Evolutionary conservation across 2,113 vertebrate genomes (phyloP).

Genomic region (Thalassarche chlororhynchos): DNA sequence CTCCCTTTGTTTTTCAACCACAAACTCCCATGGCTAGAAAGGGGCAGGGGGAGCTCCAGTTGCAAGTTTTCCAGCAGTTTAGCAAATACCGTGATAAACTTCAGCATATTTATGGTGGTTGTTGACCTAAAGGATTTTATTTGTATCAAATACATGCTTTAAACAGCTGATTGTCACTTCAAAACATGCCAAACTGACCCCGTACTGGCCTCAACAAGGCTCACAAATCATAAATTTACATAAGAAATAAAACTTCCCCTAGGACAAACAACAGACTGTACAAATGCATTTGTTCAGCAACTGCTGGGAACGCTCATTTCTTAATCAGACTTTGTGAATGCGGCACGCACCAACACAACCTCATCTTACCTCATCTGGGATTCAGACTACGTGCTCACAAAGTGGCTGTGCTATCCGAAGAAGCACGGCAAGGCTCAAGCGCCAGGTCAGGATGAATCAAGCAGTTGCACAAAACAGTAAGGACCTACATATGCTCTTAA

Average conservation of each 20-base stretch:
- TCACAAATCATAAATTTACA: not conserved
- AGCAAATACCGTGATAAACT: not conserved
- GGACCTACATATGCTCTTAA: accelerated
- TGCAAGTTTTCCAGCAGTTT: not conserved
- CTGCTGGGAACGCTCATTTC: not conserved
- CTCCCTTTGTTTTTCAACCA: not conserved
- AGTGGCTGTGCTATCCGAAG: accelerated
- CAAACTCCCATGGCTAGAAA: not conserved
- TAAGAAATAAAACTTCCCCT: not conserved
- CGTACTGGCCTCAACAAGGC: not conserved
- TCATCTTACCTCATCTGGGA: not conserved
- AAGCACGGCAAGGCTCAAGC: not conserved
- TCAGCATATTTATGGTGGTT: not conserved
- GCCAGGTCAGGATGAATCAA: not conserved
- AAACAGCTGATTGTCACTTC: not conserved
- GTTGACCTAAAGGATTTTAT: not conserved
- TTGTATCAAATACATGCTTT: not conserved
- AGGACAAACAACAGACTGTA: not conserved
- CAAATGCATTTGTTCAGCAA: not conserved
- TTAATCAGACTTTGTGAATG: not conserved
- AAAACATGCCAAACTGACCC: not conserved
- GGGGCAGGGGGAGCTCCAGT: not conserved
- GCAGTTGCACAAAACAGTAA: not conserved
- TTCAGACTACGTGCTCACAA: not conserved
- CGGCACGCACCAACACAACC: not conserved